Base-by-base conservation (phyloP, 2,888 invertebrate species). In the Metellina segmentata region DNA sequence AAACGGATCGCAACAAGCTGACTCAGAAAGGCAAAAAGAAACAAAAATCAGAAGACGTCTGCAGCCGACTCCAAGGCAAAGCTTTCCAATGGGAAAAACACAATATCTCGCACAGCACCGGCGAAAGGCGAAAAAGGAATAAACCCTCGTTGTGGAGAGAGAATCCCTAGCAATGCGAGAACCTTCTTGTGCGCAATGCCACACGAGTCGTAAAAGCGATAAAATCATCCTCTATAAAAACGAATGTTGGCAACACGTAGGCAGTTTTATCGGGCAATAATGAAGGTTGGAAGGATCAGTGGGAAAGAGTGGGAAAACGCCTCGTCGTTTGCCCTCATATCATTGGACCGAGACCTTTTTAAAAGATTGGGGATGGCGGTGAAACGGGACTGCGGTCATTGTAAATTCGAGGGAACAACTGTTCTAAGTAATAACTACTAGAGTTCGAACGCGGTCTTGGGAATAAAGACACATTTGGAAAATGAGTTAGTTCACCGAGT, bases 141-240 rank as follows among this genome's bases (percentile, higher is more conserved):
- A 79, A 6, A 61, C 52, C 77, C 9, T 1, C 34, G 34, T 34
- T 34, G 34, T 51, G 6, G 16, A 51, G 49, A 19, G 34, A 7
- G 49, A 51, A 20, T 11, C n/a, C 70, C 48, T 48, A 8, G 71
- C 69, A 71, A 82, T 82, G 34, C 61, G 83, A 34, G 34, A 19
- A 53, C 74, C 52, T 75, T 61, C 74, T 83, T 53, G 20, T 75
- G 83, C 74, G 53, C 77, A 51, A 74, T 79, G 83, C 53, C 74
- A 61, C 61, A 11, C 61, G 13, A 74, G 74, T 83, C 83, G 83
- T 83, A 74, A 83, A 83, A 83, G 74, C 53, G 72, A 83, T 83
- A 74, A 83, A 83, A 83, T 83, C 83, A 83, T 83, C 74, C 61
- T 61, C 79, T 61, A 79, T 79, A 79, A 79, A 61, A 79, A 61